Evolutionary conservation across 2,113 vertebrate genomes (phyloP).

Genomic region (Neodon shergylaensis): DNA sequence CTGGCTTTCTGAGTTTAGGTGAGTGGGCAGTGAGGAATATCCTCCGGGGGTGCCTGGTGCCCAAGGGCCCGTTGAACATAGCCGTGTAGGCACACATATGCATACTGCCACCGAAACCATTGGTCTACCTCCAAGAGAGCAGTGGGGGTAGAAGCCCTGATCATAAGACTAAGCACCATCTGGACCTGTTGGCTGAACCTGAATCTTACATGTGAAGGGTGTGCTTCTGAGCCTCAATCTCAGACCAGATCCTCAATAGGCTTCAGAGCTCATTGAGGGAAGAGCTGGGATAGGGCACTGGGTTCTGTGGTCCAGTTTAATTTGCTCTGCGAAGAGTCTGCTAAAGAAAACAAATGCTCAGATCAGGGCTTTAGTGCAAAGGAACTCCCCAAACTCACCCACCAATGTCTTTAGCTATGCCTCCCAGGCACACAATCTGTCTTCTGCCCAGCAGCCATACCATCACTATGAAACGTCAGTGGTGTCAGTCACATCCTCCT

Average conservation of each 20-base stretch:
- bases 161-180: not conserved
- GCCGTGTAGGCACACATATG: rapidly evolving
- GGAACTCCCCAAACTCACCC: not conserved
- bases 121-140: not conserved
- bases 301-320: not conserved
- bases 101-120: not conserved
- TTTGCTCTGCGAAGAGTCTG: not conserved
- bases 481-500: not conserved
- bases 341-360: not conserved
- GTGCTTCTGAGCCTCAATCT: not conserved
- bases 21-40: not conserved
- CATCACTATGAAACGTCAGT: not conserved
- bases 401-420: too few species aligned
- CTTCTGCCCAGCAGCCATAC: not conserved
- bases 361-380: not conserved
- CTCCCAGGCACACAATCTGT: not conserved
- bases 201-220: rapidly evolving
- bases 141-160: rapidly evolving
- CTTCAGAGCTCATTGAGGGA: not conserved
- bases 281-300: not conserved
- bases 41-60: not conserved
- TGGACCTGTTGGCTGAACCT: not conserved
- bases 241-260: not conserved
- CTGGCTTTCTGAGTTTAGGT: not conserved
- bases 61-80: too few species aligned